Conservation (phyloP, 2,888 invertebrate genomes). For the Tholera decimalis region DNA sequence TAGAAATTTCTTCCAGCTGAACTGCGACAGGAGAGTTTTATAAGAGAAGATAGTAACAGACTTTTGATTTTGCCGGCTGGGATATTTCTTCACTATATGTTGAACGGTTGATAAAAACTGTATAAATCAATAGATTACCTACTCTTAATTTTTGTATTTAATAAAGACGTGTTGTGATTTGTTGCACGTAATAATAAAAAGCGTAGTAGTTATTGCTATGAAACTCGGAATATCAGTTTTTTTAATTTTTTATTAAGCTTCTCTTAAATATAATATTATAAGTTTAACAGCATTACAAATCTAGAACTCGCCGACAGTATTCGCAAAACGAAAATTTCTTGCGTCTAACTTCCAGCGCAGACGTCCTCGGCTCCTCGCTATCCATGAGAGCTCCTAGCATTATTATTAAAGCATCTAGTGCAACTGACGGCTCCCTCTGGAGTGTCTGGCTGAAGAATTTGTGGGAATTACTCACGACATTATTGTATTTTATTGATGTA, state of each 20-base stretch:
- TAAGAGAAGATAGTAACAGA: too few species aligned
- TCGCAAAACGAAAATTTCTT: constrained; percentile 38
- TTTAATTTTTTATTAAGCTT: not conserved
- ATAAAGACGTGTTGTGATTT: not conserved
- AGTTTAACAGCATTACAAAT: constrained; percentile 1
- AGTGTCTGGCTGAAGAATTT: constrained; percentile 34
- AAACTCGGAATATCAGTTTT: not conserved
- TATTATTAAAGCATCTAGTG: constrained; percentile 44
- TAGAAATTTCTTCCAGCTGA: too few species aligned
- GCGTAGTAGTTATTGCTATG: not conserved
- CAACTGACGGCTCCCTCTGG: constrained; percentile 22
- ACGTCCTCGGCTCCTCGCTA: constrained; percentile 24
- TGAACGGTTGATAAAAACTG: not conserved
- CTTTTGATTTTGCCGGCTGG: not conserved
- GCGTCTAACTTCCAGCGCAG: constrained; percentile 37
- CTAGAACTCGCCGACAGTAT: constrained; percentile 1
- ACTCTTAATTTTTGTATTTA: not conserved
- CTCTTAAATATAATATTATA: not conserved
- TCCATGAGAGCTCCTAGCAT: constrained; percentile 22
- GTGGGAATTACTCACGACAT: constrained; percentile 17
- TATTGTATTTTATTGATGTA: constrained; percentile 5
- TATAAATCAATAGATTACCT: not conserved
- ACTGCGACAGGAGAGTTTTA: too few species aligned
- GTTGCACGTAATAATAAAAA: not conserved
- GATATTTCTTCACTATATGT: not conserved